A percentile compares a stretch with the other conserved stretches of the same genome.
Evolutionary conservation across 2,113 vertebrate genomes (phyloP).

Genomic region (Amblyopsis rosae): DNA sequence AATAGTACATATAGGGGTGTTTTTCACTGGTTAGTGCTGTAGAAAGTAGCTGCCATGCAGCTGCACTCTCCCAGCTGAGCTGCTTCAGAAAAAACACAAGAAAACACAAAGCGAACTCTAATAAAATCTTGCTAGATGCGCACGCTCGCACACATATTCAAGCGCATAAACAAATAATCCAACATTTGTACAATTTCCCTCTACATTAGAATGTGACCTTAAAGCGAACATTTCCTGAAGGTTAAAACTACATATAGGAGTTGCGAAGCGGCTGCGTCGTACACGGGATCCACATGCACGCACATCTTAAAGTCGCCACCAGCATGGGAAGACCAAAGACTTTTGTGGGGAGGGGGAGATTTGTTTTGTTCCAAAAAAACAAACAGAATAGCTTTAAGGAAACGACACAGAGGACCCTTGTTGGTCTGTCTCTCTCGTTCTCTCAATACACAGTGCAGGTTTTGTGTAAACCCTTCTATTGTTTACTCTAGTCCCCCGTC

Average conservation of each 20-base stretch:
- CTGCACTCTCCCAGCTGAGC: conserved; percentile 74
- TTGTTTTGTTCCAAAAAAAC: conserved; percentile 65
- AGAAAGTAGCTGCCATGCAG: conserved; percentile 68
- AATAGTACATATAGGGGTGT: conserved; percentile 76
- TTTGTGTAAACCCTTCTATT: conserved; percentile 70
- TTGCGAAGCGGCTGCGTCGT: not conserved
- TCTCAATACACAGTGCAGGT: conserved; percentile 47
- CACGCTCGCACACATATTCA: conserved; percentile 7
- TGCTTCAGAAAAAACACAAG: conserved; percentile 66
- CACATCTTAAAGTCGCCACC: conserved; percentile 28
- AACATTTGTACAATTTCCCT: too few relatives aligned
- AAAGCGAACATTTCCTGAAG: not conserved
- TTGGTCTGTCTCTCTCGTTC: conserved; percentile 36
- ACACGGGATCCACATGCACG: not conserved
- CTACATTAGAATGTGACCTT: conserved; percentile 7
- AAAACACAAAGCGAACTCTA: conserved; percentile 17
- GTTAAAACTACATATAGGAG: not conserved
- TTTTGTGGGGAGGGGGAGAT: conserved; percentile 48
- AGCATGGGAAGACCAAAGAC: conserved; percentile 34
- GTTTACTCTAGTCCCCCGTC: conserved; percentile 52
- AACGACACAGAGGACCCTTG: conserved; percentile 72
- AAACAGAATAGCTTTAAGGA: conserved; percentile 42
- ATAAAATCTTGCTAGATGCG: not conserved
- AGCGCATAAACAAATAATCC: not conserved
- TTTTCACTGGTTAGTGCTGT: conserved; percentile 63